These are phyloP conservation scores for Geococcyx californianus DNA, from an alignment of 2,113 vertebrate species.

Conservation along the genomic window DNA sequence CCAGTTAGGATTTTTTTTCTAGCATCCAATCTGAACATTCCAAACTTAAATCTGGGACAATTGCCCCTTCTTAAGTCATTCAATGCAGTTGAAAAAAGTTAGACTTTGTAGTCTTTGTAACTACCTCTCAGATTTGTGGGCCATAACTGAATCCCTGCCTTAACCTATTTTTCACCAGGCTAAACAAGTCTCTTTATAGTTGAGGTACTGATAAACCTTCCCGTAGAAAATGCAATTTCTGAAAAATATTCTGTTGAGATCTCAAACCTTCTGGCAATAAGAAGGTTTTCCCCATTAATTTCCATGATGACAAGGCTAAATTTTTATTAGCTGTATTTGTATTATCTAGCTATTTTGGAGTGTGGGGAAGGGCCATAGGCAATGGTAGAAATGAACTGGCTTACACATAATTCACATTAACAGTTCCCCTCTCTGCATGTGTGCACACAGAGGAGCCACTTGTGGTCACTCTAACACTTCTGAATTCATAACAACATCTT, in stretches of 20 bases:
- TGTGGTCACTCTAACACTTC: background rate
- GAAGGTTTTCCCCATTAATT: too few relatives aligned
- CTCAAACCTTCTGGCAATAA: too few relatives aligned
- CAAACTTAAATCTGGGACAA: background rate
- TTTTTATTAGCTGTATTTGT: background rate
- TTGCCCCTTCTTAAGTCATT: background rate
- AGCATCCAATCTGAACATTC: background rate
- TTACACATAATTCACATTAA: background rate
- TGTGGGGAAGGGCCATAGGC: background rate
- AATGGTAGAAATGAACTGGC: background rate
- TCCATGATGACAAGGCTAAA: background rate
- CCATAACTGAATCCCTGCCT: background rate
- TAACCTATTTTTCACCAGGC: background rate
- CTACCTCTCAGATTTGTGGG: background rate
- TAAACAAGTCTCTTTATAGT: too few relatives aligned
- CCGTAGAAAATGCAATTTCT: too few relatives aligned
- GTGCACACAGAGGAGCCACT: background rate
- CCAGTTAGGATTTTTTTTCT: background rate
- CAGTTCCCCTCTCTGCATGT: background rate
- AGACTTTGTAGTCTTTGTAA: background rate
- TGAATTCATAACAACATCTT: background rate
- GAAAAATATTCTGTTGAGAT: too few relatives aligned
- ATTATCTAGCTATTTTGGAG: background rate
- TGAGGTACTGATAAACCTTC: too few relatives aligned
- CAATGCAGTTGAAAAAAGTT: background rate